Conservation (phyloP, 1,140 invertebrate genomes). For the Spodoptera frugiperda region DNA sequence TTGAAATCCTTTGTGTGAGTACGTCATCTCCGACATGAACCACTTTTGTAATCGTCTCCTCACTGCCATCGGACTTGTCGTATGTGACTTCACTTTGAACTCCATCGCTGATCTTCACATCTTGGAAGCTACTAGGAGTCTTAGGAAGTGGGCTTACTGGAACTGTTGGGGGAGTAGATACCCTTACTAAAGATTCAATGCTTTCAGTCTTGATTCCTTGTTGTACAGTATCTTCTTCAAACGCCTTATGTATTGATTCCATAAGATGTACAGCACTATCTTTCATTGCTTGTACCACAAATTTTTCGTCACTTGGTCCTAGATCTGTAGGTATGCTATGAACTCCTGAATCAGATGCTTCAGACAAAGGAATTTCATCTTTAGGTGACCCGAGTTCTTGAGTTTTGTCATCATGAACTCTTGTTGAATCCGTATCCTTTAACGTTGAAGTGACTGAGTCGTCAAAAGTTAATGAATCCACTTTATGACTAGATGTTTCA, state of each 20-base stretch:
- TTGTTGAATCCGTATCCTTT: slow-evolving; percentile 46
- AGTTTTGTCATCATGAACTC: slow-evolving; percentile 21
- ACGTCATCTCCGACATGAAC: slow-evolving; percentile 84
- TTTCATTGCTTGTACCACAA: slow-evolving; percentile 47
- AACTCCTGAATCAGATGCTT: slow-evolving; percentile 63
- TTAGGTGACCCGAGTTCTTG: slow-evolving; percentile 52
- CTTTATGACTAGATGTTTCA: slow-evolving; percentile 41
- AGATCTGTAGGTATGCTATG: slow-evolving; percentile 58
- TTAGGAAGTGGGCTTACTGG: slow-evolving; percentile 86
- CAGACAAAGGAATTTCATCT: slow-evolving; percentile 61
- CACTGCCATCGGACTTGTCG: slow-evolving; percentile 75
- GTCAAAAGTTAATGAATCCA: slow-evolving; percentile 31
- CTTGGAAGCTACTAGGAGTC: slow-evolving; percentile 72
- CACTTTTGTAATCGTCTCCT: slow-evolving; percentile 84
- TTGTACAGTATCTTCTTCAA: slow-evolving; percentile 72
- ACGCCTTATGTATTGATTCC: slow-evolving; percentile 76
- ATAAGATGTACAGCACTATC: slow-evolving; percentile 65
- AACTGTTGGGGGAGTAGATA: slow-evolving; percentile 86
- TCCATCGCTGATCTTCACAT: slow-evolving; percentile 75
- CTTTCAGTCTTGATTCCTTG: slow-evolving; percentile 79
- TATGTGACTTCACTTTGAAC: slow-evolving; percentile 81
- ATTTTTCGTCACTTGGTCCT: slow-evolving; percentile 45
- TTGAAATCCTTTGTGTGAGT: slow-evolving; percentile 84
- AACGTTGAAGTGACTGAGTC: slow-evolving; percentile 44
- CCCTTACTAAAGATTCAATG: slow-evolving; percentile 68